These are phyloP conservation scores for Erinaceus europaeus DNA, from an alignment of 2,113 vertebrate species.

Conservation along the genomic window DNA sequence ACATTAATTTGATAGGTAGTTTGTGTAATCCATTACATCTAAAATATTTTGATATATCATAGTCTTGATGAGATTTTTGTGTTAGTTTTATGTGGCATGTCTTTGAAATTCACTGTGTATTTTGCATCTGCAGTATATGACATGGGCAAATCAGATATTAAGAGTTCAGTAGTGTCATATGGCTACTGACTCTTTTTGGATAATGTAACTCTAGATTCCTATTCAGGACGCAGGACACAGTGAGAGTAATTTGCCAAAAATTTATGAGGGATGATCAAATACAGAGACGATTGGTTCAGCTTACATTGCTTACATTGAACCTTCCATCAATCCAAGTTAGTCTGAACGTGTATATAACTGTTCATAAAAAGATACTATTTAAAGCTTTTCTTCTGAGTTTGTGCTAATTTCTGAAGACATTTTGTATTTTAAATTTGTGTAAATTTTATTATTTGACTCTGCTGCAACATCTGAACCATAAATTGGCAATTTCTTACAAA, in stretches of 20 bases:
- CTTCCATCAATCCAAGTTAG: neutral
- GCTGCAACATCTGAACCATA: neutral
- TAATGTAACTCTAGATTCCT: neutral
- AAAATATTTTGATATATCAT: neutral
- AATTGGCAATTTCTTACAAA: neutral
- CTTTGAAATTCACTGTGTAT: neutral
- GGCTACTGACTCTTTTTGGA: too few species aligned
- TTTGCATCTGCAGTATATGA: neutral
- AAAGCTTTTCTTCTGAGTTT: neutral
- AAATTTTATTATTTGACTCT: constrained; percentile 1
- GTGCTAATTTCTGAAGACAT: neutral
- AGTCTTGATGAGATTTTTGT: neutral
- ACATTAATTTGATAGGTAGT: too few species aligned
- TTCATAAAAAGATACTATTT: neutral
- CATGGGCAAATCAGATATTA: neutral
- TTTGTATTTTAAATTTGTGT: neutral
- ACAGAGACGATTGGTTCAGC: neutral
- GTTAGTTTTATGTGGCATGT: neutral
- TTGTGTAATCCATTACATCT: neutral
- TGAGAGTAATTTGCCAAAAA: neutral
- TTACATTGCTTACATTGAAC: too few species aligned
- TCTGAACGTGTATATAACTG: neutral
- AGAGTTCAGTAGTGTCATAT: neutral
- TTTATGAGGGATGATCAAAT: neutral
- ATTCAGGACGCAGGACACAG: neutral